Percentiles rank a stretch among this genome's conserved stretches.
These are phyloP conservation scores for Globicephala melas DNA, from an alignment of 2,113 vertebrate genomes.

Conservation along the genomic window DNA sequence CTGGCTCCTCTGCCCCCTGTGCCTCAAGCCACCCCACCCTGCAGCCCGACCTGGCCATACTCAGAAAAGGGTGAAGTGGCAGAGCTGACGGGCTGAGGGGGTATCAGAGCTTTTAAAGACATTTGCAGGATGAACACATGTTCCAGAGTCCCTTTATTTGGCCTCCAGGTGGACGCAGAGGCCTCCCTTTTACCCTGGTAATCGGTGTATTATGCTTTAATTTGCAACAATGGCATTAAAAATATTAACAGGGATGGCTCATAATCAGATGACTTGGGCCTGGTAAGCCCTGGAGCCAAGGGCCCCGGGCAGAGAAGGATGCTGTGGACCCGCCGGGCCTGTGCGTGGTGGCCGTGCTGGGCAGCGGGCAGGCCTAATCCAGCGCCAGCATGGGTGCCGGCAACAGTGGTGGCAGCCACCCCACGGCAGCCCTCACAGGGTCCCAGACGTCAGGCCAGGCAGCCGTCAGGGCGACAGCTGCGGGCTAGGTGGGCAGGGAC, in stretches of 20 bases:
- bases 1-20: not conserved
- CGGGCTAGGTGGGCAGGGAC: not conserved
- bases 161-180: constrained; percentile 77
- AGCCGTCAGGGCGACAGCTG: not conserved
- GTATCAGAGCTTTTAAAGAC: constrained; percentile 80
- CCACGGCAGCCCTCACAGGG: not conserved
- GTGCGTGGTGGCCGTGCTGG: rapidly evolving
- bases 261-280: constrained; percentile 75
- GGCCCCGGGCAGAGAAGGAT: not conserved
- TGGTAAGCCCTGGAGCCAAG: constrained; percentile 69
- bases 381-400: not conserved
- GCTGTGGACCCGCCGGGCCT: not conserved
- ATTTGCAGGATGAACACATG: constrained; percentile 78
- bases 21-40: constrained; percentile 31
- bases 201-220: constrained; percentile 81
- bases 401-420: not conserved
- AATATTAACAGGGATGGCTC: constrained; percentile 78
- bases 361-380: not conserved
- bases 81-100: constrained; percentile 75
- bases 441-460: not conserved
- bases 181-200: constrained; percentile 80
- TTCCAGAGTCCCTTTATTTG: constrained; percentile 76
- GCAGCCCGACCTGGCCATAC: constrained; percentile 71
- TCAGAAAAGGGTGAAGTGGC: constrained; percentile 73
- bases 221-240: constrained; percentile 83